Base-by-base conservation (phyloP, 2,113 vertebrate species). In the Maccullochella peelii region DNA sequence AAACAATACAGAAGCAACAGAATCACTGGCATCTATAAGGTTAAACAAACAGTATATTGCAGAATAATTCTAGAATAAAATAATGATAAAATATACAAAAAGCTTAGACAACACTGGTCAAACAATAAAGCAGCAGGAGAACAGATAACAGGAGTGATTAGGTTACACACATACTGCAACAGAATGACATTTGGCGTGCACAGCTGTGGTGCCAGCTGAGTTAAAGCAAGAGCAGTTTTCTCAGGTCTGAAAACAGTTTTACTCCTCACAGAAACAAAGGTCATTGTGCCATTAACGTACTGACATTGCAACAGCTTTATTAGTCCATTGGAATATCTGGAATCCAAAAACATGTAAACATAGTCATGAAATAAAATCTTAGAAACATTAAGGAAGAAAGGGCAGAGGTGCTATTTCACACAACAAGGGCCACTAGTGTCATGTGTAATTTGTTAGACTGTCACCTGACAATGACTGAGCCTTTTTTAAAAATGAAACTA, bases 121-220 rank as follows among this genome's bases (percentile, higher is more conserved):
- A 21, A 55, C 69, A 65, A 57, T 36, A 66, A 36, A 67, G 40
- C 40, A 40, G 44, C 67, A 54, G 47, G 1, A 61, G 30, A 38
- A 15, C 58, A 61, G 52, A 87, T 52, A 75, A 59, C 42, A 72
- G 12, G 16, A 10, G 61, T 33, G 73, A 44, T 67, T 30, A 66
- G 59, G 81, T 84, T 75, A 63, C 75, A 70, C 42, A 42, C 55
- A 23, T 14, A 67, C 33, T 77, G 59, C 61, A 52, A 80, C 54
- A 76, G 42, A 76, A 30, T 55, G 63, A 77, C 67, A 80, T 77
- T 87, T 76, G 66, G 65, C 11, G 10, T 70, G 30, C n/a, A 62
- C n/a, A 63, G 49, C 85, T 82, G 85, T 30, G 25, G 25, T 10
- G 68, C 38, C 38, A 7, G 8, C n/a, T n/a, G n/a, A 33, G 23